These are phyloP conservation scores for Acrossocheilus wenchowensis DNA, from an alignment of 2,797 vertebrate genomes.

Conservation along the genomic window DNA sequence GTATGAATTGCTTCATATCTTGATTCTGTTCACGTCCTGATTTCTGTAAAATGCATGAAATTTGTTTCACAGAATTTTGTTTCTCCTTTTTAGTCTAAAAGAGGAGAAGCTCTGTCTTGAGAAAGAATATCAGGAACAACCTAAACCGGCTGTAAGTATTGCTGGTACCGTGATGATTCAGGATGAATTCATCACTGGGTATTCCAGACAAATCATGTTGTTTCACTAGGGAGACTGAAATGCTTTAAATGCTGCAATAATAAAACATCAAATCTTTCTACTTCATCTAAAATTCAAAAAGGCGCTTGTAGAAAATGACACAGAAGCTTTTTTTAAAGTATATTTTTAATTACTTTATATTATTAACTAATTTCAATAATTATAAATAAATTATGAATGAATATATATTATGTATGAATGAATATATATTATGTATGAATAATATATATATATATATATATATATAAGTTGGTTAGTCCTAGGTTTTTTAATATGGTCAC, in stretches of 20 bases:
- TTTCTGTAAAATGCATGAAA: not conserved
- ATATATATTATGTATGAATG: no score
- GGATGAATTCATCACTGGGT: not conserved
- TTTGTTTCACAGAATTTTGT: conserved; percentile 20
- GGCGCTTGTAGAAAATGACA: not conserved
- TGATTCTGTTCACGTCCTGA: not conserved
- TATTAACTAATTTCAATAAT: not conserved
- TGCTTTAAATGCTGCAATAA: no score
- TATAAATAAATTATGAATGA: not conserved
- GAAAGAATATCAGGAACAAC: conserved; percentile 80
- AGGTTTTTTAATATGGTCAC: not conserved
- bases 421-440: no score
- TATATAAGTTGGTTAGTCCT: no score
- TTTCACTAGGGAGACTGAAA: not conserved
- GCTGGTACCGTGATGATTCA: not conserved
- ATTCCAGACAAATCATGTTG: not conserved
- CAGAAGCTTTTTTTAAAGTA: not conserved
- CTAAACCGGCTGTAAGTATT: conserved; percentile 83
- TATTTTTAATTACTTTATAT: not conserved
- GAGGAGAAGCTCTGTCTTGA: conserved; percentile 86
- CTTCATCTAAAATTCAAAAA: not conserved
- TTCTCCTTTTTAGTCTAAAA: conserved; percentile 76
- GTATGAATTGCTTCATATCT: conserved; percentile 10
- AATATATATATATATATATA: no score
- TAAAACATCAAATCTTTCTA: not conserved